Conservation (phyloP, 2,797 vertebrate species). For the Steatocranus sp. region DNA sequence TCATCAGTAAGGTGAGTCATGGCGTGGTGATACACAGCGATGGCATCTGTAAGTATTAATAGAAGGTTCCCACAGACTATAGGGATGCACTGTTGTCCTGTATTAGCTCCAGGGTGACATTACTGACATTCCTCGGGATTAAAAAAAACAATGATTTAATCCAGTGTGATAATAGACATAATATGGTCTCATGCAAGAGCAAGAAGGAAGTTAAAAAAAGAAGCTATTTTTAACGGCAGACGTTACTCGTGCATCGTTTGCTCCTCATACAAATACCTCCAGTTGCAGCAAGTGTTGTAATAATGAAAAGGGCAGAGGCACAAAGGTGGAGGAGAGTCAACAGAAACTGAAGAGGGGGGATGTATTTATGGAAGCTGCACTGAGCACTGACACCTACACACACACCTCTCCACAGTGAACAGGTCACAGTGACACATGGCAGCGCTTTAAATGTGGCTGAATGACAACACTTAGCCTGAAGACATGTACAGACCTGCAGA, state of each 20-base stretch:
- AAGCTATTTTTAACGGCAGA: background rate
- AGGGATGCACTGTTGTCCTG: background rate
- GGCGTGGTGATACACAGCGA: background rate
- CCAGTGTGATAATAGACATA: background rate
- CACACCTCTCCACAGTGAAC: background rate
- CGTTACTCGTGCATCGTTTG: background rate
- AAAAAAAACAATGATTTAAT: background rate
- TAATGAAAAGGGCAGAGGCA: constrained; percentile 4
- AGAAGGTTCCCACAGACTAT: background rate
- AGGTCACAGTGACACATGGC: constrained; percentile 30
- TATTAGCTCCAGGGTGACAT: background rate
- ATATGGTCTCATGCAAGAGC: background rate
- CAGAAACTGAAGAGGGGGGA: constrained; percentile 9
- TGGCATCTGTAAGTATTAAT: background rate
- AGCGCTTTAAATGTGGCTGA: constrained; percentile 10
- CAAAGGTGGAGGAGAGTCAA: constrained; percentile 33
- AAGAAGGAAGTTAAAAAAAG: background rate
- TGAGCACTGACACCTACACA: constrained; percentile 17
- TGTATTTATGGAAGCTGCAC: constrained; percentile 31
- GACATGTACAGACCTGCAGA: constrained; percentile 52
- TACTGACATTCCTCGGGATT: background rate
- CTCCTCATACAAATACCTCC: background rate
- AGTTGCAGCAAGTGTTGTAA: background rate
- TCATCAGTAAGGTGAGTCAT: background rate
- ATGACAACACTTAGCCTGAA: constrained; percentile 18